Evolutionary conservation across 2,888 invertebrate genomes (phyloP).

Genomic region (Trissolcus brochymenae): DNA sequence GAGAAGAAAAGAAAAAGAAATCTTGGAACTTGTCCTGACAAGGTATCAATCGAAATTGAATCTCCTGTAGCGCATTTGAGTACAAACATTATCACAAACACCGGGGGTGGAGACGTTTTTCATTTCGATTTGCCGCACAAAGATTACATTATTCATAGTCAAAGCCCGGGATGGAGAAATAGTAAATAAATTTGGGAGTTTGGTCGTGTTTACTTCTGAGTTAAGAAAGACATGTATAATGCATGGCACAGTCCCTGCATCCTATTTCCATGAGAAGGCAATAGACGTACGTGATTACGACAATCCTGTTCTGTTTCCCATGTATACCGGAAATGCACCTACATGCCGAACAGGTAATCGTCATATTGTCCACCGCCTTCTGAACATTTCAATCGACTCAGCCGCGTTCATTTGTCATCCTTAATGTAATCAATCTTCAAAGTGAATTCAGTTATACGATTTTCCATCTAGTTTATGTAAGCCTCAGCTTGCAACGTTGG

Average conservation of each 20-base stretch:
- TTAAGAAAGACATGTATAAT: constrained; percentile 55
- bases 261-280: constrained; percentile 52
- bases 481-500: too few species aligned
- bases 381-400: constrained; percentile 38
- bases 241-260: constrained; percentile 51
- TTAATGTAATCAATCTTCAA: constrained; percentile 6
- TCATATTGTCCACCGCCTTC: constrained; percentile 36
- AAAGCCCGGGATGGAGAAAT: constrained; percentile 43
- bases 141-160: constrained; percentile 54
- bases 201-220: constrained; percentile 53
- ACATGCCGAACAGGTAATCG: constrained; percentile 48
- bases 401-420: constrained; percentile 4
- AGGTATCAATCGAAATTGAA: constrained; percentile 34
- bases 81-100: constrained; percentile 33
- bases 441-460: too few species aligned
- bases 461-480: too few species aligned
- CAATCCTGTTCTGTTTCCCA: constrained; percentile 45
- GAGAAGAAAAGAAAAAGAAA: background rate
- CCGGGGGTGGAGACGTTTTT: constrained; percentile 4
- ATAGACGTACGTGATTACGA: constrained; percentile 56
- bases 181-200: constrained; percentile 57
- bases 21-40: constrained; percentile 11
- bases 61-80: constrained; percentile 23
- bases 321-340: constrained; percentile 54
- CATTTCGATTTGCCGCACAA: constrained; percentile 38